These are phyloP conservation scores for Leptosomus discolor DNA, from an alignment of 2,113 vertebrate genomes.

Conservation along the genomic window DNA sequence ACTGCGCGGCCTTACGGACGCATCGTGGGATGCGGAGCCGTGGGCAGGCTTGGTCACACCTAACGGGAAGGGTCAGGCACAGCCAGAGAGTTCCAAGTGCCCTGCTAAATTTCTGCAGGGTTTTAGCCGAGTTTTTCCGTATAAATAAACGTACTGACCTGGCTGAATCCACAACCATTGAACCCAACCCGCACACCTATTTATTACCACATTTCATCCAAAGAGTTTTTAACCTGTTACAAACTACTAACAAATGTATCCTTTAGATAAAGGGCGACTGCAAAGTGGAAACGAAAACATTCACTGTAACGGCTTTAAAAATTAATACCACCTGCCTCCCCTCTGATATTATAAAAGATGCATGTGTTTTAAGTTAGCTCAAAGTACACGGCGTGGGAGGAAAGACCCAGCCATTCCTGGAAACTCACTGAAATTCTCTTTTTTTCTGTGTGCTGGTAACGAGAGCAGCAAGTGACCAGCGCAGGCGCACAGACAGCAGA, in stretches of 20 bases:
- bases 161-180: background rate
- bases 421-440: background rate
- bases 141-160: background rate
- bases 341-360: background rate
- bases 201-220: background rate
- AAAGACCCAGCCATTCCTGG: background rate
- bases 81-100: background rate
- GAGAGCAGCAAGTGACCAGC: background rate
- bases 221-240: background rate
- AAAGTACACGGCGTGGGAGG: accelerated
- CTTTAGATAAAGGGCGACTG: background rate
- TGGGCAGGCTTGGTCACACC: background rate
- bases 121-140: background rate
- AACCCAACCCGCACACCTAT: background rate
- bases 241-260: background rate
- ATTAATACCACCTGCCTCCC: background rate
- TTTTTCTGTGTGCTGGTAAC: background rate
- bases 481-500: accelerated
- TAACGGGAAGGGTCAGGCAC: background rate
- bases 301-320: background rate
- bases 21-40: accelerated
- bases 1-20: accelerated
- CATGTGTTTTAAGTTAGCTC: background rate
- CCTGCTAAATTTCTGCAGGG: background rate
- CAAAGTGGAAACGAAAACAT: background rate